Conservation (phyloP, 2,888 invertebrate genomes). For the Sycophila texana region DNA sequence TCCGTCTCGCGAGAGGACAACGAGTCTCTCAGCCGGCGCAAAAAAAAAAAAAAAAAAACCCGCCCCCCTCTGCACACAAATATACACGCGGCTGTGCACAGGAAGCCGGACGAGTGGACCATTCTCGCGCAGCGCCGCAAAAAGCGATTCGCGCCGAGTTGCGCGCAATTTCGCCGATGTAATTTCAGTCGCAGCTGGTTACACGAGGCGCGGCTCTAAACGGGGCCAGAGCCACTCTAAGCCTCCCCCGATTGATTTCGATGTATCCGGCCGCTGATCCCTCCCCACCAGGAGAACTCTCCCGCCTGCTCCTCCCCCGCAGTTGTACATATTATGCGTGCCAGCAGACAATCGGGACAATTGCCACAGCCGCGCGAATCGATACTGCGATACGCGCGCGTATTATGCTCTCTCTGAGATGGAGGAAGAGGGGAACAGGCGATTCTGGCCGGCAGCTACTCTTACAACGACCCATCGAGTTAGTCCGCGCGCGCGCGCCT, state of each 20-base stretch:
- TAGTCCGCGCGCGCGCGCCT: no score
- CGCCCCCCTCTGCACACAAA: not conserved
- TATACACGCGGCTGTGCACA: no score
- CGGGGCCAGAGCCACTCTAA: constrained; percentile 6
- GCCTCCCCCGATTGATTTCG: not conserved
- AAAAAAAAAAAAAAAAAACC: no score
- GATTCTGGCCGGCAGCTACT: not conserved
- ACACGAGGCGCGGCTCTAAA: not conserved
- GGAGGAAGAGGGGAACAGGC: not conserved
- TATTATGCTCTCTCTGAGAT: no score
- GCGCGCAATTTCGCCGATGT: not conserved
- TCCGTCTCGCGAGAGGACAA: constrained; percentile 17
- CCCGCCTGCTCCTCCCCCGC: not conserved
- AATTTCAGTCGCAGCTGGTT: constrained; percentile 7
- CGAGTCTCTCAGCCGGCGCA: not conserved
- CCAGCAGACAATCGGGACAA: constrained; percentile 17
- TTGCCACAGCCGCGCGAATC: not conserved
- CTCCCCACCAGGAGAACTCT: not conserved
- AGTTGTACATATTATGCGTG: not conserved
- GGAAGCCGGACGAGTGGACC: no score
- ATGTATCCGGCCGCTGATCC: not conserved
- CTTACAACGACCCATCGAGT: not conserved
- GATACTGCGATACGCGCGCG: not conserved
- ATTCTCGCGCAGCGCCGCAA: not conserved
- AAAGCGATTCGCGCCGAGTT: constrained; percentile 10